A percentile compares a stretch with the other conserved stretches of the same genome.
Evolutionary conservation across 2,888 invertebrate genomes (phyloP).

Genomic region (Omphaloscelis lunosa): DNA sequence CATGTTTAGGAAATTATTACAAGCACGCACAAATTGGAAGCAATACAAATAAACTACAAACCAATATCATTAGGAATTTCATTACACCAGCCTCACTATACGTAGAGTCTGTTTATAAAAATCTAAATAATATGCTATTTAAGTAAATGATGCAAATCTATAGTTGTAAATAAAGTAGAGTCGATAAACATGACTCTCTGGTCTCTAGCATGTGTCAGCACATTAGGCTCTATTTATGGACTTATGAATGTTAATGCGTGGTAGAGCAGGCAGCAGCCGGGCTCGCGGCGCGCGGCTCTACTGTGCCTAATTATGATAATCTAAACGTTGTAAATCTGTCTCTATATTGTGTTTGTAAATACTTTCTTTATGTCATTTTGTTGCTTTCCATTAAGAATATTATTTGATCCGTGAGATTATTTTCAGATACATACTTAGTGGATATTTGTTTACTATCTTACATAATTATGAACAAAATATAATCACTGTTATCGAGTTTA

Average conservation of each 20-base stretch:
- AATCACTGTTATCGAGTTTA: not conserved
- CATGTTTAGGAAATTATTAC: conserved; percentile 11
- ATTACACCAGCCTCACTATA: conserved; percentile 13
- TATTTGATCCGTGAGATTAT: conserved; percentile 31
- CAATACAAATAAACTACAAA: conserved; percentile 21
- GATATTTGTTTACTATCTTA: conserved; percentile 20
- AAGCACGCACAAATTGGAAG: conserved; percentile 31
- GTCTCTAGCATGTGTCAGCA: conserved; percentile 32
- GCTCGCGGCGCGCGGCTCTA: conserved; percentile 3
- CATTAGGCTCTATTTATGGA: conserved; percentile 56
- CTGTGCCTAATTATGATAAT: conserved; percentile 61
- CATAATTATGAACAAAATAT: not conserved
- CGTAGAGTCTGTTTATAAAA: conserved; percentile 41
- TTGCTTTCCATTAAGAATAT: conserved; percentile 36
- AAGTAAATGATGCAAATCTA: conserved; percentile 53
- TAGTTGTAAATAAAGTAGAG: conserved; percentile 49
- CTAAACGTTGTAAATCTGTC: conserved; percentile 53
- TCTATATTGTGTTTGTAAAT: conserved; percentile 53
- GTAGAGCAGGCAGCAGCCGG: not conserved
- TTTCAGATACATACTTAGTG: not conserved
- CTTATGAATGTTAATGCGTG: conserved; percentile 53
- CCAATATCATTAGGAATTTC: conserved; percentile 22
- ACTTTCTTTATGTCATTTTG: conserved; percentile 34
- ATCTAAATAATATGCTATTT: conserved; percentile 52
- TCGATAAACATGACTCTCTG: conserved; percentile 33